These are phyloP conservation scores for Triplophysa rosa DNA, from an alignment of 2,113 vertebrate genomes.

Conservation along the genomic window DNA sequence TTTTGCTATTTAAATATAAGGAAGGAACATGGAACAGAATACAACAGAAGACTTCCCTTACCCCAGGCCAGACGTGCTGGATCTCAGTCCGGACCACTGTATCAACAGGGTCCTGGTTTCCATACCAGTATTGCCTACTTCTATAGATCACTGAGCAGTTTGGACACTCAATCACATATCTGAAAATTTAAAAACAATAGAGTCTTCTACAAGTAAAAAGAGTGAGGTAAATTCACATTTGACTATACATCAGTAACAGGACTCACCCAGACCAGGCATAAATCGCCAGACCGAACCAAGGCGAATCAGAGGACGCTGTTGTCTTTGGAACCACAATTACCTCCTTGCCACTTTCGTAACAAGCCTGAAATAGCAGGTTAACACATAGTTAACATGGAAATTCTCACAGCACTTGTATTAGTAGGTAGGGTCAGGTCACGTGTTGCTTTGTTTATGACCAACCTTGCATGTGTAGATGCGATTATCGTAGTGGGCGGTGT, in stretches of 20 bases:
- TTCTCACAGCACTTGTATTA: background rate
- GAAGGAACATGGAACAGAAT: background rate
- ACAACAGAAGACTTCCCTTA: conserved; percentile 65
- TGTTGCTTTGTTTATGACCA: conserved; percentile 50
- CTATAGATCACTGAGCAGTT: conserved; percentile 95
- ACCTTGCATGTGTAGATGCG: conserved; percentile 97
- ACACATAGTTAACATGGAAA: conserved; percentile 8
- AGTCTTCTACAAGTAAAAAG: background rate
- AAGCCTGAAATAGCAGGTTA: conserved; percentile 77
- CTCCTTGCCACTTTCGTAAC: conserved; percentile 95
- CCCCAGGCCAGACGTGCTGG: conserved; percentile 96
- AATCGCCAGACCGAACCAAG: conserved; percentile 96
- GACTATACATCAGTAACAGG: background rate
- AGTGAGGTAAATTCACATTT: background rate
- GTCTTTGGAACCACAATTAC: conserved; percentile 98
- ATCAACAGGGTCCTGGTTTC: conserved; percentile 98
- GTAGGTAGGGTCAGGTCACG: background rate
- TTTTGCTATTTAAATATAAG: background rate
- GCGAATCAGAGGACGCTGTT: conserved; percentile 97
- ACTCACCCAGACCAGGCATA: conserved; percentile 99
- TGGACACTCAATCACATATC: conserved; percentile 96
- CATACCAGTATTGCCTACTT: conserved; percentile 98
- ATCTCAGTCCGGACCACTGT: conserved; percentile 98
- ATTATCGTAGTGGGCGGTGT: conserved; percentile 94
- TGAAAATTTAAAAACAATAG: conserved; percentile 58